phyloP scores from a whole-genome alignment of 2,113 vertebrate species.

The Hylia prasina region DNA sequence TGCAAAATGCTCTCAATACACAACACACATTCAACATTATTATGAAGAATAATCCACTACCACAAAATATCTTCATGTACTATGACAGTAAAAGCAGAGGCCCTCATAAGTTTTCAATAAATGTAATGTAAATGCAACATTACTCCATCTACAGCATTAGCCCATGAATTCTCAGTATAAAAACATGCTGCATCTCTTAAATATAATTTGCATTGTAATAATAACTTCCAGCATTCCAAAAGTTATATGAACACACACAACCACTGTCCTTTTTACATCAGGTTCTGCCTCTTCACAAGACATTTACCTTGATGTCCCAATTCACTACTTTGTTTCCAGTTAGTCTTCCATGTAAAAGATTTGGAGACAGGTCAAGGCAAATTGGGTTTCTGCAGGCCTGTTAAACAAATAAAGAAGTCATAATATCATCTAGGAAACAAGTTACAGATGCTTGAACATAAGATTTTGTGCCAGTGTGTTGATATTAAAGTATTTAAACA shows the following conservation, averaged over 20 bases:
- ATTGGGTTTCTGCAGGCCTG: constrained; percentile 94
- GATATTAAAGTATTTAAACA: neutral
- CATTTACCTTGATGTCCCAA: constrained; percentile 94
- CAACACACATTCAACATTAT: neutral
- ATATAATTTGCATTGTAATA: neutral
- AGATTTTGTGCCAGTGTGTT: neutral
- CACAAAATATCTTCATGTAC: neutral
- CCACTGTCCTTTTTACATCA: neutral
- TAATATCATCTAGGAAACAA: neutral
- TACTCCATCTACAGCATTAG: neutral
- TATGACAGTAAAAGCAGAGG: neutral
- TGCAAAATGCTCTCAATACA: neutral
- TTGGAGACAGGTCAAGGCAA: constrained; percentile 92
- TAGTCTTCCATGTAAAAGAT: constrained; percentile 89
- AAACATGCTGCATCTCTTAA: neutral
- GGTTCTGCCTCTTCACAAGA: neutral
- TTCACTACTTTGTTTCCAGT: constrained; percentile 98
- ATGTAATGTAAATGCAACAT: neutral
- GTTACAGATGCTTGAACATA: neutral
- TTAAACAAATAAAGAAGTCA: neutral
- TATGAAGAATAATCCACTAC: neutral
- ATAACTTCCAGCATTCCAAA: neutral
- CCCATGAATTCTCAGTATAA: neutral
- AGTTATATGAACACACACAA: neutral
- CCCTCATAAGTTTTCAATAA: neutral